phyloP scores from a whole-genome alignment of 2,888 invertebrate genomes.

The Hedychridium roseum region DNA sequence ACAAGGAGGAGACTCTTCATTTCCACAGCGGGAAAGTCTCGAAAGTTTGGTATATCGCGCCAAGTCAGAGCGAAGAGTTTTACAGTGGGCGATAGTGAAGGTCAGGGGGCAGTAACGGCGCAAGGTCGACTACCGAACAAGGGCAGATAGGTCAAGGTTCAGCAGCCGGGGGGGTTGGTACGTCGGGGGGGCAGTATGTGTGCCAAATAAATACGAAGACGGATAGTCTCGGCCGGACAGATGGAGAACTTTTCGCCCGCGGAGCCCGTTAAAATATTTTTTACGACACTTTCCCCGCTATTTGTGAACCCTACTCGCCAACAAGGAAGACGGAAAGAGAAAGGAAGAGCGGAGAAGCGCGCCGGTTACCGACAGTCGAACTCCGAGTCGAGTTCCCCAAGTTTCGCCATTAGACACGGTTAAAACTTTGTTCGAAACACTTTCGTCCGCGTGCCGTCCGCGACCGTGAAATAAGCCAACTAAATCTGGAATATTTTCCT shows the following conservation, averaged over 20 bases:
- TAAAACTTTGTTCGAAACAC: slow-evolving; percentile 62
- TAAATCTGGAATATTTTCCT: slow-evolving; percentile 54
- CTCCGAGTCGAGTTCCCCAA: slow-evolving; percentile 54
- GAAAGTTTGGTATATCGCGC: slow-evolving; percentile 38
- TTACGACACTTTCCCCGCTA: slow-evolving; percentile 38
- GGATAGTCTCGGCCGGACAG: slow-evolving; percentile 27
- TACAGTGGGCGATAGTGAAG: slow-evolving; percentile 34
- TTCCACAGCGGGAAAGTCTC: slow-evolving; percentile 34
- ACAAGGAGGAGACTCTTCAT: slow-evolving; percentile 36
- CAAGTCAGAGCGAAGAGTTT: slow-evolving; percentile 24
- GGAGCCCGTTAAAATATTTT: slow-evolving; percentile 43
- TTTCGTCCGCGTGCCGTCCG: slow-evolving; percentile 54
- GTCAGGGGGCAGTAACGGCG: too few relatives aligned
- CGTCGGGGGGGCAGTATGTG: too few relatives aligned
- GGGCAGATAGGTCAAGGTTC: slow-evolving; percentile 38
- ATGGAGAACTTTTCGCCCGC: slow-evolving; percentile 44
- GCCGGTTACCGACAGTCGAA: slow-evolving; percentile 53
- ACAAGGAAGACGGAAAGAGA: not conserved
- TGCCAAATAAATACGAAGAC: slow-evolving; percentile 37
- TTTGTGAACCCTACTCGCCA: not conserved
- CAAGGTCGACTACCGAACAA: slow-evolving; percentile 23
- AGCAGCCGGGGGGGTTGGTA: too few relatives aligned
- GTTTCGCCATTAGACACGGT: slow-evolving; percentile 60
- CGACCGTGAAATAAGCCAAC: slow-evolving; percentile 58
- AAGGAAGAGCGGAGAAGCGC: slow-evolving; percentile 4